Conservation (phyloP, 1,140 invertebrate genomes). For the Leptoteleia sp. region DNA sequence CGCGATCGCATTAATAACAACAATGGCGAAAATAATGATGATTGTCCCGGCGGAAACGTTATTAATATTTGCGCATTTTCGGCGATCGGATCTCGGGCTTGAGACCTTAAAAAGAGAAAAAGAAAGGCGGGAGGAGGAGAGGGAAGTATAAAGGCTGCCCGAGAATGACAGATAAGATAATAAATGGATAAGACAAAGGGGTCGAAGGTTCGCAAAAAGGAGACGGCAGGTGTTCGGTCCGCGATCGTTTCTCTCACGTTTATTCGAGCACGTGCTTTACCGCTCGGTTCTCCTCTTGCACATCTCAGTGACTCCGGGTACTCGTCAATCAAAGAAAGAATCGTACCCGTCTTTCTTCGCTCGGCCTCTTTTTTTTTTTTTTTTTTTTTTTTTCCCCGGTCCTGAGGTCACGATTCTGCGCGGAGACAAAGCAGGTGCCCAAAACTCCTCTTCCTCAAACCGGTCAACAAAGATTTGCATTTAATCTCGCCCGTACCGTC, state of each 20-base stretch:
- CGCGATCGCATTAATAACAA: constrained; percentile 31
- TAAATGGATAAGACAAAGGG: constrained; percentile 60
- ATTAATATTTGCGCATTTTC: constrained; percentile 12
- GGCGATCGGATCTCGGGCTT: background rate
- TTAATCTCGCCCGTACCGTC: constrained; percentile 36
- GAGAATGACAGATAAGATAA: constrained; percentile 56
- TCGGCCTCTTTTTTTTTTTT: too few species aligned
- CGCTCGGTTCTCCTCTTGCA: constrained; percentile 71
- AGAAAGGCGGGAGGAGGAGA: too few species aligned
- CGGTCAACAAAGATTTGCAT: constrained; percentile 59
- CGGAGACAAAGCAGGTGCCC: constrained; percentile 64
- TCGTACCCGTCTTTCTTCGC: constrained; percentile 57
- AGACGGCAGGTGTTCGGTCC: constrained; percentile 74
- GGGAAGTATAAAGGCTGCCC: constrained; percentile 9
- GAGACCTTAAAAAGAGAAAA: constrained; percentile 10
- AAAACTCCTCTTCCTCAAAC: constrained; percentile 40
- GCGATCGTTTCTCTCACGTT: constrained; percentile 75
- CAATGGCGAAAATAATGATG: constrained; percentile 27
- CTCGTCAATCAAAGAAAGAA: constrained; percentile 79
- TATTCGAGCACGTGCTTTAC: constrained; percentile 79
- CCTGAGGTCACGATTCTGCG: constrained; percentile 72
- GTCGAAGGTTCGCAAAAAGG: constrained; percentile 54
- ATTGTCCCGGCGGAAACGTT: constrained; percentile 4
- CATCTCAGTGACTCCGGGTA: constrained; percentile 74
- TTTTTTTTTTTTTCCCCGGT: too few species aligned